Conservation (phyloP, 2,888 invertebrate genomes). For the Latrodectus hesperus region DNA sequence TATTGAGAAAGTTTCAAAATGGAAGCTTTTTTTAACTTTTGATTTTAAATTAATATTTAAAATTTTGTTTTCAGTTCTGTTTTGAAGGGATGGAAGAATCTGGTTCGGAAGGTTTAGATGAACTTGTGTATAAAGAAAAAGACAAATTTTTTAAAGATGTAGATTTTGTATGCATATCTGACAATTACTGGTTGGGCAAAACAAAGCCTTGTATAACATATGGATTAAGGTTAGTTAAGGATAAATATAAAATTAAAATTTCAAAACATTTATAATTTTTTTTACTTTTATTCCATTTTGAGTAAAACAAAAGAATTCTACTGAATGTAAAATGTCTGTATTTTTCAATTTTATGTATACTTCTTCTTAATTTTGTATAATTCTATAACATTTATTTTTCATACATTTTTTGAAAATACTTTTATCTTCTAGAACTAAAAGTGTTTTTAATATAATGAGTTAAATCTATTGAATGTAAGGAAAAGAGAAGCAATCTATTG, state of each 20-base stretch:
- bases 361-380: too few species aligned
- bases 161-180: slow-evolving; percentile 97
- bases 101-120: slow-evolving; percentile 96
- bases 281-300: not conserved
- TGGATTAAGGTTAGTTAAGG: slow-evolving; percentile 82
- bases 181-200: slow-evolving; percentile 98
- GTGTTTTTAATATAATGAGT: too few species aligned
- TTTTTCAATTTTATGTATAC: too few species aligned
- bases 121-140: slow-evolving; percentile 82
- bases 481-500: too few species aligned
- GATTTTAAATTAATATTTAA: too few species aligned
- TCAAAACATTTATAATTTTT: not conserved
- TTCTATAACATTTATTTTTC: too few species aligned
- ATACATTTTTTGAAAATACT: too few species aligned
- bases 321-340: not conserved
- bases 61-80: slow-evolving; percentile 81
- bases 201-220: slow-evolving; percentile 98
- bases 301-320: not conserved
- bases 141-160: slow-evolving; percentile 86
- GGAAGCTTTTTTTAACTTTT: too few species aligned
- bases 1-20: too few species aligned
- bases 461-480: too few species aligned
- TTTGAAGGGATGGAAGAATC: slow-evolving; percentile 99
- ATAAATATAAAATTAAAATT: not conserved
- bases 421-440: too few species aligned